A percentile compares a stretch with the other conserved stretches of the same genome.
phyloP scores from a whole-genome alignment of 1,140 invertebrate species.

The Drosophila asahinai region DNA sequence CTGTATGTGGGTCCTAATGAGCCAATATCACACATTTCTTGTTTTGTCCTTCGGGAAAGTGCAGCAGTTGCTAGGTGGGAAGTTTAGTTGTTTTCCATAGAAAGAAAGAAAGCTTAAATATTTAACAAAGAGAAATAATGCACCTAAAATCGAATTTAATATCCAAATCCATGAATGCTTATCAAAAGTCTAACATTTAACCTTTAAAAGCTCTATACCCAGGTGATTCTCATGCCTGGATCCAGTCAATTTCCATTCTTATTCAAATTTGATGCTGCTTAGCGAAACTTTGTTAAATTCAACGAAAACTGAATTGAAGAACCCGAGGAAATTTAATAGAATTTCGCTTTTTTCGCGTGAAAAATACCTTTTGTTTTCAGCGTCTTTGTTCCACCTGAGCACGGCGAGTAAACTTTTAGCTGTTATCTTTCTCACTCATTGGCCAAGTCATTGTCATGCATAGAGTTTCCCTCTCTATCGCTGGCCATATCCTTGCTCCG shows the following conservation, averaged over 20 bases:
- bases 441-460: conserved; percentile 60
- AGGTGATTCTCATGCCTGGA: neutral
- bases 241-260: conserved; percentile 27
- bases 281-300: conserved; percentile 32
- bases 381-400: conserved; percentile 52
- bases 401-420: conserved; percentile 31
- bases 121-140: neutral
- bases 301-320: conserved; percentile 28
- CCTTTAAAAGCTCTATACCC: neutral
- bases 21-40: conserved; percentile 10
- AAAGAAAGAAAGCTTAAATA: neutral
- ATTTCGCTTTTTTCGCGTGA: conserved; percentile 29
- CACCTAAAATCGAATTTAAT: neutral
- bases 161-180: too few species aligned
- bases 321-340: conserved; percentile 30
- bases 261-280: conserved; percentile 33
- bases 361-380: conserved; percentile 37
- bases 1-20: conserved; percentile 18
- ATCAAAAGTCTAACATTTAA: neutral
- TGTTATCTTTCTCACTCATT: conserved; percentile 51
- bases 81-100: neutral
- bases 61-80: neutral
- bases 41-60: neutral
- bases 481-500: neutral
- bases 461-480: conserved; percentile 43